These are phyloP conservation scores for Sterrhoptilus dennistouni DNA, from an alignment of 2,113 vertebrate species.

Conservation along the genomic window DNA sequence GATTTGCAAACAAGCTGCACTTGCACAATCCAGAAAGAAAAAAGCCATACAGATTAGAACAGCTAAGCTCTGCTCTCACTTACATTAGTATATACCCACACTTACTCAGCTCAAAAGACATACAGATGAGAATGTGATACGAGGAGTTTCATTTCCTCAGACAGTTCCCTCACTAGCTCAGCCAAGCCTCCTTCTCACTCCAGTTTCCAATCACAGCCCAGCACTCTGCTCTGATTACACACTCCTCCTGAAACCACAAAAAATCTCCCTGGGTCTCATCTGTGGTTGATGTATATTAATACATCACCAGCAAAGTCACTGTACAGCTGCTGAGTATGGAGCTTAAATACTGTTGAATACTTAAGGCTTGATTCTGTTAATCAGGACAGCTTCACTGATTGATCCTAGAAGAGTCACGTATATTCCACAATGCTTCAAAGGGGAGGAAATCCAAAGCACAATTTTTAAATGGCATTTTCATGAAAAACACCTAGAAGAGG, in stretches of 20 bases:
- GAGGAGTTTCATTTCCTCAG: slow-evolving; percentile 56
- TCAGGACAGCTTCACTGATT: background rate
- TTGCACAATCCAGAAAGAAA: slow-evolving; percentile 34
- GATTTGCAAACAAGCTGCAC: slow-evolving; percentile 29
- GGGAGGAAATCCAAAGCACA: background rate
- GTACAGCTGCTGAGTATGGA: background rate
- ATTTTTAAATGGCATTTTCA: background rate
- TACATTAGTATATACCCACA: background rate
- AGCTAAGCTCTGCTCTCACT: slow-evolving; percentile 28
- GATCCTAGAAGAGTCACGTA: background rate
- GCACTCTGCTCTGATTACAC: slow-evolving; percentile 23
- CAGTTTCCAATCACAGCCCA: slow-evolving; percentile 44
- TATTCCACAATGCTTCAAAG: background rate
- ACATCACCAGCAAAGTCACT: background rate
- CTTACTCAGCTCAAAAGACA: slow-evolving; percentile 20
- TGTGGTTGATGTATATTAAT: background rate
- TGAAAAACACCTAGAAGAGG: background rate
- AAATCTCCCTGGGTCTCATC: background rate
- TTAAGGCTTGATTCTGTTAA: slow-evolving; percentile 1
- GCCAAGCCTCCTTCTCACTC: slow-evolving; percentile 8
- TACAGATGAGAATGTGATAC: slow-evolving; percentile 38
- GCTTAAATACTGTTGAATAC: background rate
- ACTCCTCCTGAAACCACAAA: slow-evolving; percentile 9
- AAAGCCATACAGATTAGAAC: background rate
- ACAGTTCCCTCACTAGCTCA: background rate